Evolutionary conservation across 2,888 invertebrate species (phyloP).

Genomic region (Tinea trinotella): DNA sequence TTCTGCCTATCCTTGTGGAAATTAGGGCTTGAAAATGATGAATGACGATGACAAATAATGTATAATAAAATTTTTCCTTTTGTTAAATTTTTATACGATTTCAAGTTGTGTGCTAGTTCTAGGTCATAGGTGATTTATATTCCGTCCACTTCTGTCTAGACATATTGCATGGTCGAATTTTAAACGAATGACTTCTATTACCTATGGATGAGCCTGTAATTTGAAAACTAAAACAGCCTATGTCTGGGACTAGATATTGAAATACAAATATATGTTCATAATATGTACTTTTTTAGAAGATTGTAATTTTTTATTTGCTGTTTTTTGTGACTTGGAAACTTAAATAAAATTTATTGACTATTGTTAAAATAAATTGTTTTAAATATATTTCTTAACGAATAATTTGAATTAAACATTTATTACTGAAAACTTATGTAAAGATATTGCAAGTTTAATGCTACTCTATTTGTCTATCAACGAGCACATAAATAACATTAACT

Average conservation of each 20-base stretch:
- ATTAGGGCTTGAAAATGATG: too few species aligned
- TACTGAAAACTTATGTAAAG: background rate
- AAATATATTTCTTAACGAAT: background rate
- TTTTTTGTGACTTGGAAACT: background rate
- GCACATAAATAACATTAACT: constrained; percentile 38
- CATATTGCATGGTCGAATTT: constrained; percentile 71
- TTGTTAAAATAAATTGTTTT: background rate
- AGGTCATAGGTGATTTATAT: constrained; percentile 66
- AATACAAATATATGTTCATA: background rate
- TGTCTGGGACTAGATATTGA: constrained; percentile 39
- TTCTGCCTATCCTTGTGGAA: too few species aligned
- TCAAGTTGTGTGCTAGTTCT: constrained; percentile 43
- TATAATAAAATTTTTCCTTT: too few species aligned
- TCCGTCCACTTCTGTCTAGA: constrained; percentile 71
- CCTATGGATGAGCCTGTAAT: constrained; percentile 65
- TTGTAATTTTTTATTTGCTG: background rate
- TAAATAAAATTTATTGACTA: background rate
- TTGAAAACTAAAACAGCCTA: constrained; percentile 60
- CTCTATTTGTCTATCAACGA: constrained; percentile 40
- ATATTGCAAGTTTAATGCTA: background rate
- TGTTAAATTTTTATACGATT: background rate
- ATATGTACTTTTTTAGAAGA: background rate
- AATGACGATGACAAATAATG: too few species aligned
- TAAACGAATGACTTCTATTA: constrained; percentile 61
- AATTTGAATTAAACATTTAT: background rate